These are phyloP conservation scores for Lepisosteus osseus DNA, from an alignment of 2,113 vertebrate genomes.

Conservation along the genomic window DNA sequence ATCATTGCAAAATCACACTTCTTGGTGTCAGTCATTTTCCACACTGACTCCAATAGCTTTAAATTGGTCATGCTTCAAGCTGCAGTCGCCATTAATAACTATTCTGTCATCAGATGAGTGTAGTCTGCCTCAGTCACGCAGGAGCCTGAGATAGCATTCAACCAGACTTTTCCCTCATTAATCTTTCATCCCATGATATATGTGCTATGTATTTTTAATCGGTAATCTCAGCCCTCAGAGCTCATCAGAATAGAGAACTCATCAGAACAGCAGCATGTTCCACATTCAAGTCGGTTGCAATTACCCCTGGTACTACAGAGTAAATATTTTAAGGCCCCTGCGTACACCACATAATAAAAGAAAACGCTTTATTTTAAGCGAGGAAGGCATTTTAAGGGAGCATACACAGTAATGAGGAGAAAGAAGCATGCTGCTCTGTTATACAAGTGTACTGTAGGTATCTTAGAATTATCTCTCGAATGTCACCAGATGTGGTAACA, in stretches of 20 bases:
- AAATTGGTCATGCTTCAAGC: slow-evolving; percentile 6
- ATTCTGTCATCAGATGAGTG: slow-evolving; percentile 4
- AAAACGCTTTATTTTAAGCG: too few species aligned
- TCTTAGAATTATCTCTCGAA: too few species aligned
- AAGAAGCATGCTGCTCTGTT: not conserved
- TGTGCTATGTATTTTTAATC: slow-evolving; percentile 24
- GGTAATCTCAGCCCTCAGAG: slow-evolving; percentile 2
- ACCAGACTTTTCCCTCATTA: slow-evolving; percentile 15
- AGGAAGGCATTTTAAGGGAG: not conserved
- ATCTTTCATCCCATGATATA: slow-evolving; percentile 16
- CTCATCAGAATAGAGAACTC: not conserved
- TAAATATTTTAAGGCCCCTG: slow-evolving; percentile 20
- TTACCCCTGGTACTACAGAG: slow-evolving; percentile 10
- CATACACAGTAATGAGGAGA: not conserved
- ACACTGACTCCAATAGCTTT: not conserved
- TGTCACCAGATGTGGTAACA: too few species aligned
- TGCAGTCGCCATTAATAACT: slow-evolving; percentile 12
- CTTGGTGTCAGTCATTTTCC: not conserved
- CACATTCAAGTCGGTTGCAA: not conserved
- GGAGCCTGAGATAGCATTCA: not conserved
- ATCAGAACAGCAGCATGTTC: not conserved
- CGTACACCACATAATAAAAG: not conserved
- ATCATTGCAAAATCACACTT: not conserved
- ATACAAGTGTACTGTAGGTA: too few species aligned
- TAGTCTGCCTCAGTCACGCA: not conserved